These are phyloP conservation scores for Diaprepes abbreviatus DNA, from an alignment of 2,888 invertebrate genomes.

Conservation along the genomic window DNA sequence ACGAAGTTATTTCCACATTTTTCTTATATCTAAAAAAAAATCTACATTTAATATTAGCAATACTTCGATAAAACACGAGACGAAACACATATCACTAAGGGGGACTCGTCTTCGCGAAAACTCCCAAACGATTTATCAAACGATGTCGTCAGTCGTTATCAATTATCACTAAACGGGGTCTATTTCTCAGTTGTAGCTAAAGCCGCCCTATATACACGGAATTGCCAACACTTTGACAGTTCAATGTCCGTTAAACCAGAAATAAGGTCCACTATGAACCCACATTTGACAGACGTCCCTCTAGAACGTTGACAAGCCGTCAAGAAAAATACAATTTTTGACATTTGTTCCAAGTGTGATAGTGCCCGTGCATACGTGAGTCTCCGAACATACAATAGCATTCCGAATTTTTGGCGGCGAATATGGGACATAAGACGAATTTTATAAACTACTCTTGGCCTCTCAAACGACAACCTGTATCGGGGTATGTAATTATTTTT, in stretches of 20 bases:
- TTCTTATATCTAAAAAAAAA: too few species aligned
- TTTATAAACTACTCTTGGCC: conserved; percentile 48
- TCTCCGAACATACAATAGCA: neutral
- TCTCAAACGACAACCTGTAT: conserved; percentile 42
- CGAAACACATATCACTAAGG: too few species aligned
- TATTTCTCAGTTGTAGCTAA: conserved; percentile 29
- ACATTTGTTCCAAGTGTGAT: neutral
- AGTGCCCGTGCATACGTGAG: neutral
- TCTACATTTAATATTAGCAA: too few species aligned
- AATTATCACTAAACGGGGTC: conserved; percentile 36
- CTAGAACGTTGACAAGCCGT: neutral
- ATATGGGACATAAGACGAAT: conserved; percentile 44
- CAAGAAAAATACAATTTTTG: neutral
- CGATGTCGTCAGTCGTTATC: conserved; percentile 37
- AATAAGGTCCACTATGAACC: neutral
- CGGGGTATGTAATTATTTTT: conserved; percentile 42
- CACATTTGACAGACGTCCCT: neutral
- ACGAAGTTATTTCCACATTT: too few species aligned
- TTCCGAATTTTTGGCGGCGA: neutral
- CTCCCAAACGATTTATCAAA: conserved; percentile 30
- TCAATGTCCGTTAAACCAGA: conserved; percentile 10
- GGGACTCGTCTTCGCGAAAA: conserved; percentile 11
- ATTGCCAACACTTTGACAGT: neutral
- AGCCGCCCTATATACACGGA: neutral
- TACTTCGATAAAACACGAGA: too few species aligned